Evolutionary conservation across 2,888 invertebrate species (phyloP).

Genomic region (Agriopis aurantiaria): DNA sequence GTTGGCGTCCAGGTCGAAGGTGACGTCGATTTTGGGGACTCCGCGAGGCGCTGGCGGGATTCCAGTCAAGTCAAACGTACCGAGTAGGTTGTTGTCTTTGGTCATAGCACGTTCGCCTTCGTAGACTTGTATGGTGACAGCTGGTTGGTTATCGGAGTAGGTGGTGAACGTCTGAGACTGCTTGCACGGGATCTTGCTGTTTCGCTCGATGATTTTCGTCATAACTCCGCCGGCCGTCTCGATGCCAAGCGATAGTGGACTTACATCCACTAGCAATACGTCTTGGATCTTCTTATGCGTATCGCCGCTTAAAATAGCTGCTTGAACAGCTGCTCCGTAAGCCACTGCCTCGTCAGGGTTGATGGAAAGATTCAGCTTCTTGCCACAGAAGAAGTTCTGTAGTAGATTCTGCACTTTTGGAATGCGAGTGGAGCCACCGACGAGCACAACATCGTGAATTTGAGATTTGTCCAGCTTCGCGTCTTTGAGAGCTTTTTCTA

Average conservation of each 20-base stretch:
- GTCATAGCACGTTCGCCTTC: constrained; percentile 20
- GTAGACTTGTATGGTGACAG: constrained; percentile 15
- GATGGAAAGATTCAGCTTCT: constrained; percentile 20
- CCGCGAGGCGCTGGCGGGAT: constrained; percentile 18
- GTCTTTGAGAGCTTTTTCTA: constrained; percentile 15
- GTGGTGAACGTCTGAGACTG: constrained; percentile 20
- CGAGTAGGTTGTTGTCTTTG: constrained; percentile 19
- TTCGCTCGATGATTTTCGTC: constrained; percentile 20
- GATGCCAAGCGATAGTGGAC: constrained; percentile 21
- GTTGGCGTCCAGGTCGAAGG: constrained; percentile 16
- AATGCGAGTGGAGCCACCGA: constrained; percentile 20
- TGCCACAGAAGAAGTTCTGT: constrained; percentile 22
- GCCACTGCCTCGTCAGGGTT: constrained; percentile 22
- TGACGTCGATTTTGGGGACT: constrained; percentile 18
- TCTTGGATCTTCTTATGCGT: constrained; percentile 19
- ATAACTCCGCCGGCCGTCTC: constrained; percentile 20
- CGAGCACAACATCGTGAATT: constrained; percentile 19
- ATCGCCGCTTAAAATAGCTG: constrained; percentile 20
- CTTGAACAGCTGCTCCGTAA: constrained; percentile 21
- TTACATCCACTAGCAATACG: constrained; percentile 18
- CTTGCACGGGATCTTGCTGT: constrained; percentile 22
- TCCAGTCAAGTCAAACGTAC: constrained; percentile 18
- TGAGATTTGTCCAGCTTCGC: constrained; percentile 17
- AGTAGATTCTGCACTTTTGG: constrained; percentile 17
- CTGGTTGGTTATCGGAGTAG: constrained; percentile 21